phyloP scores from a whole-genome alignment of 2,113 vertebrate genomes.

The Probosciger aterrimus region DNA sequence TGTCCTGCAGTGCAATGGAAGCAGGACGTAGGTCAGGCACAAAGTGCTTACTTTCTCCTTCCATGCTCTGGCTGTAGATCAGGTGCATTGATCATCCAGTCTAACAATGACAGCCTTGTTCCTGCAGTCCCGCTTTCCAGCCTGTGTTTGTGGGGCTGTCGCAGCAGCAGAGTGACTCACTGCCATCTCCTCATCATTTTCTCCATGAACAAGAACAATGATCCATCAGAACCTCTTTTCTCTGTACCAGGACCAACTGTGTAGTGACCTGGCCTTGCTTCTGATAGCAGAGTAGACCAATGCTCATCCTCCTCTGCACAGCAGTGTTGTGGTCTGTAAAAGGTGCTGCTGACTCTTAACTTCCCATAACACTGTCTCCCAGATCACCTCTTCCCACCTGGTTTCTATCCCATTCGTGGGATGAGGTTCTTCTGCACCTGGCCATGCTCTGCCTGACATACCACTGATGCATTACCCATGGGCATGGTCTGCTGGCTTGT shows the following conservation, averaged over 20 bases:
- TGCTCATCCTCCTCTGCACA: not conserved
- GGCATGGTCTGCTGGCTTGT: not conserved
- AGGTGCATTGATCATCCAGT: not conserved
- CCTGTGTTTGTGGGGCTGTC: not conserved
- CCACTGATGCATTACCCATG: not conserved
- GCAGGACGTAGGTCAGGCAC: not conserved
- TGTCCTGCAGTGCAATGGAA: not conserved
- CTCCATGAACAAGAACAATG: not conserved
- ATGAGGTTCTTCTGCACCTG: not conserved
- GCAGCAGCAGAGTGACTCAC: not conserved
- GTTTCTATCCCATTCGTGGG: not conserved
- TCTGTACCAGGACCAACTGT: not conserved
- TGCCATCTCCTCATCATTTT: not conserved
- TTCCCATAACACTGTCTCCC: not conserved
- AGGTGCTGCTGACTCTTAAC: not conserved
- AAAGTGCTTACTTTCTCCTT: not conserved
- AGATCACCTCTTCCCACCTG: not conserved
- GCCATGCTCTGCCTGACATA: not conserved
- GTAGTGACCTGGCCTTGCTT: not conserved
- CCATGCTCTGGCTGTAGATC: not conserved
- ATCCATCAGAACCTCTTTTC: not conserved
- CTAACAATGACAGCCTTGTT: not conserved
- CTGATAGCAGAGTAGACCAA: not conserved
- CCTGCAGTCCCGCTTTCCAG: not conserved
- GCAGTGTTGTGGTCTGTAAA: not conserved